Evolutionary conservation across 2,113 vertebrate genomes (phyloP), one percentile per base, ranked within the genome.

Genomic region (Rhineura floridana): DNA sequence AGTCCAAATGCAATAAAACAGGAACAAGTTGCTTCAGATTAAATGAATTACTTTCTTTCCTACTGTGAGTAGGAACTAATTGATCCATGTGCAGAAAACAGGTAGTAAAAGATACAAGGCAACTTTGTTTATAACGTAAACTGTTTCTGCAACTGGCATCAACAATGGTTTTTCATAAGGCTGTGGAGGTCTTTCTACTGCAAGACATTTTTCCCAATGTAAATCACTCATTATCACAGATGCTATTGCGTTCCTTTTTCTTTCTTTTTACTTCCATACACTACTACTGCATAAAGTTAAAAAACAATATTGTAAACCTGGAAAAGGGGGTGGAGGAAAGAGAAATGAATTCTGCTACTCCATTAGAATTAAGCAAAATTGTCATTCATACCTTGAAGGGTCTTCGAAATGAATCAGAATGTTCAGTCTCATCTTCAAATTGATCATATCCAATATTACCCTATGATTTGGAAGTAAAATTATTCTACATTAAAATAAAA

Each of bases 361-460:
- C 1, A 70, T 25, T 52, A 9, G 7, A 21, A 84, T 25, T 10
- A 17, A 42, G n/a, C 7, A 95, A 95, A 90, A 84, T 33, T 72
- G 55, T 63, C 90, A 83, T 70, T 25, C 81, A 81, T 97, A 97
- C 96, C 96, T 97, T 97, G 84, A 95, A 95, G 81, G 86, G 87
- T 93, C 93, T 94, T 91, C 93, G 93, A 91, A 95, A 88, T 75
- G 85, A 88, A 93, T 91, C 91, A 90, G 86, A 81, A 46, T 95
- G 96, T 91, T 95, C 95, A 90, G 85, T 67, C 78, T 90, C 92
- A 90, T 89, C 93, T 90, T 93, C 91, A 93, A 95, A 85, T 36
- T 19, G 70, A 85, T 95, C 93, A 67, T 94, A 85, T 88, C 88
- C 70, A 83, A 90, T 92, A 28, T 63, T 1, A 65, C 95, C 92